These are phyloP conservation scores for Argyresthia albistria DNA, from an alignment of 2,888 invertebrate species.

Conservation along the genomic window DNA sequence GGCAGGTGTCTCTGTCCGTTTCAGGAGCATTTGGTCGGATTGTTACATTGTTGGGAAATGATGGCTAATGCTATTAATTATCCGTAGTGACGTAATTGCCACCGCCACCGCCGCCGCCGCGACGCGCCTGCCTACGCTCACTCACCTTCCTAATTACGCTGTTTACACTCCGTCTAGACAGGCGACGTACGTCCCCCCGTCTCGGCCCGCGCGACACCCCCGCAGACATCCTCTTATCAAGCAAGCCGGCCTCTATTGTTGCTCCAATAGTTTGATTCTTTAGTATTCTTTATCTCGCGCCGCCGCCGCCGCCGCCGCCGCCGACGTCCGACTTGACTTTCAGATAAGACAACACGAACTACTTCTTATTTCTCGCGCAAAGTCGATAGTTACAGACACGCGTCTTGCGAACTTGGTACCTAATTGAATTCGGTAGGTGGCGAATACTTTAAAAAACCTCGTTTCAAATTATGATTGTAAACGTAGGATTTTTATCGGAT, in stretches of 20 bases:
- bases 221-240: constrained; percentile 21
- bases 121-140: constrained; percentile 39
- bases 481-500: too few relatives aligned
- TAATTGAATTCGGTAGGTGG: too few relatives aligned
- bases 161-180: constrained; percentile 59
- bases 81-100: neutral
- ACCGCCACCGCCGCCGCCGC: neutral
- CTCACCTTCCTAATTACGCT: constrained; percentile 60
- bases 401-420: neutral
- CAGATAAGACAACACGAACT: neutral
- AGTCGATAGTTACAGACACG: neutral
- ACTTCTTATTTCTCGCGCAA: neutral
- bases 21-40: too few relatives aligned
- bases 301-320: neutral
- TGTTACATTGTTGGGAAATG: too few relatives aligned
- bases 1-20: too few relatives aligned
- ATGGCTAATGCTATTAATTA: too few relatives aligned
- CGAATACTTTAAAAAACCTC: too few relatives aligned
- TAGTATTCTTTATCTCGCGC: neutral
- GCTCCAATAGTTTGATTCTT: constrained; percentile 1
- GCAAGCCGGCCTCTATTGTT: constrained; percentile 24
- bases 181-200: constrained; percentile 40
- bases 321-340: neutral
- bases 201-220: constrained; percentile 25
- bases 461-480: too few relatives aligned